phyloP scores from a whole-genome alignment of 2,113 vertebrate genomes.

The Cebidichthys violaceus region DNA sequence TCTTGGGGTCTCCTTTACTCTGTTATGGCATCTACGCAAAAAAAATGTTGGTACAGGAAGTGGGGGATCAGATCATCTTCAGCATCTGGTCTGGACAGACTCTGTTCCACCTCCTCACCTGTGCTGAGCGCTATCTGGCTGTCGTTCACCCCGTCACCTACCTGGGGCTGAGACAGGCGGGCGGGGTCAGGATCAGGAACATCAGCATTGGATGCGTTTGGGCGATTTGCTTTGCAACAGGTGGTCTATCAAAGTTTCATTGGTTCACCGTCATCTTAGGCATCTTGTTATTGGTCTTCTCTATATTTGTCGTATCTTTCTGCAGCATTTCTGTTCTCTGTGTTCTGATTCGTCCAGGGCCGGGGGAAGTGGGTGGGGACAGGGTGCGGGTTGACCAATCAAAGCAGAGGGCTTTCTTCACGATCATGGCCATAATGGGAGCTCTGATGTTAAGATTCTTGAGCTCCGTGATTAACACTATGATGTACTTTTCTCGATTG shows the following conservation, averaged over 20 bases:
- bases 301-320: background rate
- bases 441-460: background rate
- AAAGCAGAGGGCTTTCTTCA: conserved; percentile 16
- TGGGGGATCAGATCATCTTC: too few relatives aligned
- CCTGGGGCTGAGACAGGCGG: background rate
- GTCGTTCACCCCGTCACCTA: conserved; percentile 20
- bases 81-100: too few relatives aligned
- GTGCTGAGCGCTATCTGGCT: too few relatives aligned
- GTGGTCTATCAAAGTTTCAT: too few relatives aligned
- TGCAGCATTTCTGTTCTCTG: conserved; percentile 35
- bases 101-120: too few relatives aligned
- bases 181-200: conserved; percentile 17
- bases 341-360: conserved; percentile 14
- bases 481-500: too few relatives aligned
- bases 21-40: too few relatives aligned
- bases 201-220: background rate
- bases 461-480: background rate
- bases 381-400: background rate
- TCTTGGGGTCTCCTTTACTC: too few relatives aligned
- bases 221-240: background rate
- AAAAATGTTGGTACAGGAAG: too few relatives aligned
- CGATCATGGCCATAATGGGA: background rate
- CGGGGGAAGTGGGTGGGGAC: background rate
- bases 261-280: too few relatives aligned
- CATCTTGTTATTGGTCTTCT: too few relatives aligned